These are phyloP conservation scores for Capitulum mitella DNA, from an alignment of 2,888 invertebrate genomes.

Conservation along the genomic window DNA sequence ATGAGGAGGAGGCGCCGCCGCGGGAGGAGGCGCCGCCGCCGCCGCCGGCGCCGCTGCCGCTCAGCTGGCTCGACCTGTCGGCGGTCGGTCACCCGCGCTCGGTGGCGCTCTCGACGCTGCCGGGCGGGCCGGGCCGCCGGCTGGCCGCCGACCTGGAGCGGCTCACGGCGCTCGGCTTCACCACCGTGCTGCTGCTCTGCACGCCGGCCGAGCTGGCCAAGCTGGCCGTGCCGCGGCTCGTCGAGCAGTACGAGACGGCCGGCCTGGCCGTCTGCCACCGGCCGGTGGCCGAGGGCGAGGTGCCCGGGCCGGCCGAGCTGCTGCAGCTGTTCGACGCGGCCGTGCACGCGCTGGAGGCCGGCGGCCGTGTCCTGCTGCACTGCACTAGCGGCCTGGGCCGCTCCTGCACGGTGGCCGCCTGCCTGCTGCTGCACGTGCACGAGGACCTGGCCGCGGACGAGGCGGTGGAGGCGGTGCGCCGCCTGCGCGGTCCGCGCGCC, in stretches of 20 bases:
- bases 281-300: conserved; percentile 25
- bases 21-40: background rate
- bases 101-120: background rate
- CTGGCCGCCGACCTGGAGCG: conserved; percentile 6
- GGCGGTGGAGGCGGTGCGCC: conserved; percentile 20
- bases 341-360: conserved; percentile 6
- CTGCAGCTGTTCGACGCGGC: conserved; percentile 17
- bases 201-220: conserved; percentile 20
- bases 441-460: conserved; percentile 10
- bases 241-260: background rate
- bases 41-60: conserved; percentile 6
- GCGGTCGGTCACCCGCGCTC: conserved; percentile 20
- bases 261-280: conserved; percentile 20
- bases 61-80: conserved; percentile 25
- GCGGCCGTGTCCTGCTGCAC: conserved; percentile 25
- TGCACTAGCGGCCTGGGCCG: conserved; percentile 26
- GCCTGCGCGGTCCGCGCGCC: conserved; percentile 27
- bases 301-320: conserved; percentile 8
- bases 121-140: background rate
- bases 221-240: conserved; percentile 3
- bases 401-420: conserved; percentile 27
- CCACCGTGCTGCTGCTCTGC: conserved; percentile 18
- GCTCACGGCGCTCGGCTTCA: conserved; percentile 10
- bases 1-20: background rate
- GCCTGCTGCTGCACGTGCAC: conserved; percentile 18